Evolutionary conservation across 2,113 vertebrate species (phyloP).

Genomic region (Ariopsis seemanni): DNA sequence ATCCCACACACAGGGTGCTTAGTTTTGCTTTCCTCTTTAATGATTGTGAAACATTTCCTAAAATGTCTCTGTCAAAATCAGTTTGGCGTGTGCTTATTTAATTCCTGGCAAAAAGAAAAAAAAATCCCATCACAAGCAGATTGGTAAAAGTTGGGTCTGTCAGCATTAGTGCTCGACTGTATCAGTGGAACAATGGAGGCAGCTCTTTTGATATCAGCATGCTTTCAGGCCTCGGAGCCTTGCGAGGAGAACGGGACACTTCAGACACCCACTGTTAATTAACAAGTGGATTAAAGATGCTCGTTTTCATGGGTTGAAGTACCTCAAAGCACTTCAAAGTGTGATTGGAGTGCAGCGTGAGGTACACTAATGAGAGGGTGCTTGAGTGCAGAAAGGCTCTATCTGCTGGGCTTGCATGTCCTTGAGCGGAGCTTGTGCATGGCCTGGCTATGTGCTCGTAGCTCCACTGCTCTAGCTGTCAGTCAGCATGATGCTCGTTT

Average conservation of each 20-base stretch:
- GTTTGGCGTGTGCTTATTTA: constrained; percentile 33
- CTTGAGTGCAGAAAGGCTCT: constrained; percentile 61
- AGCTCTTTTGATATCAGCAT: constrained; percentile 62
- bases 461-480: constrained; percentile 63
- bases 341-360: constrained; percentile 68
- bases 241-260: constrained; percentile 70
- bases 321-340: constrained; percentile 81
- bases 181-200: constrained; percentile 54
- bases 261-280: constrained; percentile 76
- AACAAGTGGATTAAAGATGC: constrained; percentile 80
- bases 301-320: constrained; percentile 74
- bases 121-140: constrained; percentile 7
- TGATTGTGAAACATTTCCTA: constrained; percentile 12
- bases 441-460: constrained; percentile 39
- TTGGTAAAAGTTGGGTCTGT: constrained; percentile 31
- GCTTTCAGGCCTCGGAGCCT: constrained; percentile 68
- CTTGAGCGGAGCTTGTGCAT: constrained; percentile 58
- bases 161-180: constrained; percentile 31
- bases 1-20: constrained; percentile 37
- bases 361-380: constrained; percentile 75
- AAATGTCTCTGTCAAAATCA: constrained; percentile 29
- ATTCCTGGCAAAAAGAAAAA: neutral
- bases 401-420: constrained; percentile 60
- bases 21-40: constrained; percentile 41
- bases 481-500: constrained; percentile 54